These are phyloP conservation scores for Zelleria hepariella DNA, from an alignment of 2,888 invertebrate genomes.

Conservation along the genomic window DNA sequence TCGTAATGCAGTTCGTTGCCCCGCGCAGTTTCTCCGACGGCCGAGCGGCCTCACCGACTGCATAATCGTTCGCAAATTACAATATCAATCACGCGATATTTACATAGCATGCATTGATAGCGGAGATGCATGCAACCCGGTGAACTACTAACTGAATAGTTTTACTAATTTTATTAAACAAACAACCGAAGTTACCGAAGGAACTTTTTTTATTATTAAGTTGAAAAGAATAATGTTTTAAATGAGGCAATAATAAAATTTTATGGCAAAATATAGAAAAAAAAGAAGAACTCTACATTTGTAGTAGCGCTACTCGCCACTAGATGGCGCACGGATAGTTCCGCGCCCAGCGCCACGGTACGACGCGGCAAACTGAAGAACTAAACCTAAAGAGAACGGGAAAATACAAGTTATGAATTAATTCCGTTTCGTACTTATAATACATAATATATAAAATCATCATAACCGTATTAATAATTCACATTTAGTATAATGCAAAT, in stretches of 20 bases:
- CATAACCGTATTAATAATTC: no score
- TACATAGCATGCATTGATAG: background rate
- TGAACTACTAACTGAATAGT: background rate
- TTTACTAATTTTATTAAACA: no score
- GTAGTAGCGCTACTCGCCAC: constrained; percentile 41
- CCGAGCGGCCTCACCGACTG: background rate
- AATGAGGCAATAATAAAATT: no score
- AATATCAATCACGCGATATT: background rate
- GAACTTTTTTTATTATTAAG: no score
- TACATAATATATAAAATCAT: no score
- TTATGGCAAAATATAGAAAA: no score
- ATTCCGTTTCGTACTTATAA: no score
- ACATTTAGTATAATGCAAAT: no score
- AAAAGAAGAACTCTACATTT: constrained; percentile 6
- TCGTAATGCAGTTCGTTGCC: constrained; percentile 55
- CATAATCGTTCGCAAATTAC: background rate
- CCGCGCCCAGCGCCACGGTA: background rate
- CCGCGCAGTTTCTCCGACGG: constrained; percentile 14
- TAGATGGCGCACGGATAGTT: constrained; percentile 28
- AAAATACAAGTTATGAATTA: background rate
- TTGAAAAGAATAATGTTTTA: no score
- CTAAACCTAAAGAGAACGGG: background rate
- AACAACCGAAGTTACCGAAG: no score
- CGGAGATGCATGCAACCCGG: background rate
- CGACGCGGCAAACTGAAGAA: background rate